Percentiles rank a stretch among this genome's conserved stretches.
Conservation (phyloP, 2,113 vertebrate genomes). For the Antechinus flavipes region DNA sequence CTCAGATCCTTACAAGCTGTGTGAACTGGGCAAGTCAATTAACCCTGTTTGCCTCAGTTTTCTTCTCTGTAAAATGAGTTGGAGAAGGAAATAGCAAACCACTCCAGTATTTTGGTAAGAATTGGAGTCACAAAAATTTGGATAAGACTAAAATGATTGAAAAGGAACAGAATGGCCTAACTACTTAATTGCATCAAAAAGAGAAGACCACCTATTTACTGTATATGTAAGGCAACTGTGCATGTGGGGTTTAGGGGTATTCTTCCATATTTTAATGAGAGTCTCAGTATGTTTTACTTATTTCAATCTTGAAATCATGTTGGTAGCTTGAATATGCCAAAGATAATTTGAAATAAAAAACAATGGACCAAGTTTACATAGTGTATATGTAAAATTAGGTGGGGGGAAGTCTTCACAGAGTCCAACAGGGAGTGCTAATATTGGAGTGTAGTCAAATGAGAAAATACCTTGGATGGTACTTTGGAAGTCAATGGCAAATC, state of each 20-base stretch:
- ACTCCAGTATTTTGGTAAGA: too few relatives aligned
- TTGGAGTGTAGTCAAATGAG: not conserved
- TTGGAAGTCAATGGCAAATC: not conserved
- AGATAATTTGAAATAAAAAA: not conserved
- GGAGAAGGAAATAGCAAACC: too few relatives aligned
- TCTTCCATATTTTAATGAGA: not conserved
- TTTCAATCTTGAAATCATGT: conserved; percentile 8
- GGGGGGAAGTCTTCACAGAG: not conserved
- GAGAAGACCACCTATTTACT: too few relatives aligned
- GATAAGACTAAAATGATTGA: too few relatives aligned
- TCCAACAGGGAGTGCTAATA: not conserved
- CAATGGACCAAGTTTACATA: not conserved
- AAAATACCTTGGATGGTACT: not conserved
- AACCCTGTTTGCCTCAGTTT: too few relatives aligned
- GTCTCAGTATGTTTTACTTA: not conserved
- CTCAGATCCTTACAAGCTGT: not conserved
- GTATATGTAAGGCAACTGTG: too few relatives aligned
- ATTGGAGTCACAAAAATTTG: too few relatives aligned
- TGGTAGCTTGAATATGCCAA: not conserved
- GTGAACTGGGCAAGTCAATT: too few relatives aligned
- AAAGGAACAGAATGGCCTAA: too few relatives aligned
- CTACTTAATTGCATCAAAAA: too few relatives aligned
- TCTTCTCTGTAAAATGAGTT: too few relatives aligned
- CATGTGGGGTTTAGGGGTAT: not conserved
- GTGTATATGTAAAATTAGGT: not conserved